phyloP scores from a whole-genome alignment of 1,140 invertebrate genomes.

The Neodiprion pinetum region DNA sequence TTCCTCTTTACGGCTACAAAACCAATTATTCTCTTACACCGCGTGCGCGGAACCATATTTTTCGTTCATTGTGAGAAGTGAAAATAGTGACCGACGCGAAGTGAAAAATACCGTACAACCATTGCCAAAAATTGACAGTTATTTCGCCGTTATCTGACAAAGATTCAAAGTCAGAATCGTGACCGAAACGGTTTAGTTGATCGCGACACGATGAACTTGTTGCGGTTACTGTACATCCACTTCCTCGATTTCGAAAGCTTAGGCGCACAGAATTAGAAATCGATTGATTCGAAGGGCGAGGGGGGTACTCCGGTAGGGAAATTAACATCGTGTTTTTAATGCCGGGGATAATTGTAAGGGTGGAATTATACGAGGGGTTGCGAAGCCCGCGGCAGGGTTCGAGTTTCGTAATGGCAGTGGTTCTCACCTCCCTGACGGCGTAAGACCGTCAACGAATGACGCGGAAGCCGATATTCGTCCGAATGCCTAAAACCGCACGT shows the following conservation, averaged over 20 bases:
- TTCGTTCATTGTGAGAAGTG: too few relatives aligned
- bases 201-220: background rate
- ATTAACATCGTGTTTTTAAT: constrained; percentile 64
- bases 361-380: constrained; percentile 58
- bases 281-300: constrained; percentile 58
- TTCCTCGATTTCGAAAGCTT: constrained; percentile 31
- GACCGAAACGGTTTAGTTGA: too few relatives aligned
- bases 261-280: constrained; percentile 55
- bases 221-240: constrained; percentile 1
- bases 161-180: too few relatives aligned
- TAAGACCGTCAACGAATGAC: constrained; percentile 10
- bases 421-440: constrained; percentile 41
- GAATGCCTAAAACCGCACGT: constrained; percentile 10
- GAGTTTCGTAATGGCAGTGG: constrained; percentile 46
- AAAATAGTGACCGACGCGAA: too few relatives aligned
- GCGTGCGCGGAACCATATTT: too few relatives aligned
- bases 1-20: too few relatives aligned
- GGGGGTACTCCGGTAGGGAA: constrained; percentile 38
- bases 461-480: background rate
- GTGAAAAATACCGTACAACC: too few relatives aligned
- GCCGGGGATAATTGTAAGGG: constrained; percentile 61
- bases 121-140: too few relatives aligned
- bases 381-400: constrained; percentile 42
- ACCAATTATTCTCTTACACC: too few relatives aligned
- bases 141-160: too few relatives aligned